Conservation (phyloP, 2,113 vertebrate species). For the Steatornis caripensis region DNA sequence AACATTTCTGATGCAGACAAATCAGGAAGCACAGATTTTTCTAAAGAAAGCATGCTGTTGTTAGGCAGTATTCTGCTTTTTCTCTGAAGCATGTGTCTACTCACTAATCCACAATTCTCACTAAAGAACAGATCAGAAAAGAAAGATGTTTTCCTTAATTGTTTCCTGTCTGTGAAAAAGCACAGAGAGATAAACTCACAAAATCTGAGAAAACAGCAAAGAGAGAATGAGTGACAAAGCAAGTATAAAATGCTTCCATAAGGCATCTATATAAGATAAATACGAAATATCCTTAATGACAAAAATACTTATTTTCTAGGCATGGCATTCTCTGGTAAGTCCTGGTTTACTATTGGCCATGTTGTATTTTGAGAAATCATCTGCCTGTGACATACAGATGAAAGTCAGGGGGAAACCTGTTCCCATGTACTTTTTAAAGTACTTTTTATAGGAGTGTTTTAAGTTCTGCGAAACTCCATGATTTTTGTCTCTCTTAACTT, state of each 20-base stretch:
- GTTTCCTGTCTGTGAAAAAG: background rate
- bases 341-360: background rate
- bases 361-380: background rate
- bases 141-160: background rate
- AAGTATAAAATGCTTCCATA: background rate
- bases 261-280: background rate
- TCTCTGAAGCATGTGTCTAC: background rate
- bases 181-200: background rate
- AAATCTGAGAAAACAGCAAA: background rate
- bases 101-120: background rate
- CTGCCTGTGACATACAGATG: background rate
- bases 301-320: background rate
- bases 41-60: conserved; percentile 9
- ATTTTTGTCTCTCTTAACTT: conserved; percentile 2
- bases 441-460: background rate
- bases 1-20: background rate
- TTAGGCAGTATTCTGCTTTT: conserved; percentile 32
- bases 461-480: background rate
- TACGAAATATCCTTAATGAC: background rate
- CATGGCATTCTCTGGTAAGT: background rate
- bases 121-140: background rate
- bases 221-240: background rate
- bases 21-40: conserved; percentile 5
- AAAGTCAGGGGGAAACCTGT: background rate
- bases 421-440: background rate